Evolutionary conservation across 2,113 vertebrate species (phyloP), one percentile per base, ranked within the genome.

Genomic region (Tringa solitaria): DNA sequence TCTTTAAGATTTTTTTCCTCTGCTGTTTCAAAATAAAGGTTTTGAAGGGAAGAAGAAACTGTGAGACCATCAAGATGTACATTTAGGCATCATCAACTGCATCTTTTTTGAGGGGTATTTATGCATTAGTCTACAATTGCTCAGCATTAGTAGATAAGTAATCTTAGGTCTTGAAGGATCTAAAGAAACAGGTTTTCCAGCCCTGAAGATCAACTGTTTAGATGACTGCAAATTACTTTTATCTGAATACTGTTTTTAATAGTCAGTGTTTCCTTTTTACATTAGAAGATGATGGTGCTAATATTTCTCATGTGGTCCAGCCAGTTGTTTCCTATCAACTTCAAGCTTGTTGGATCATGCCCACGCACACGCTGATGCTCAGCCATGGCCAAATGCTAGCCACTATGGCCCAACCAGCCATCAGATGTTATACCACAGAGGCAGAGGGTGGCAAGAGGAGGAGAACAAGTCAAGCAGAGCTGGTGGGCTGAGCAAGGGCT

Each of bases 341-440:
- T 75, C 12, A 59, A 72, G 32, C 50, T 41, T 84, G 85, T 39
- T 64, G 84, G 51, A 10, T 92, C 73, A 9, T 6, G 10, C 65
- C 60, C 16, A 4, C 0, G 0, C 3, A 2, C 24, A 48, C 1
- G 1, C 63, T 0, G 0, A 5, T 63, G 43, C 30, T 78, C 22
- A n/a, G 54, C 33, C 39, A 4, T 51, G 77, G 64, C 51, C 81
- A 75, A 30, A 33, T 23, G 9, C 20, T 24, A 21, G 28, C 46
- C 4, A 2, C 39, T 33, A 0, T 22, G 46, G 59, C 51, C 81
- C 57, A 61, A 6, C 12, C 37, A 43, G 53, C 51, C 0, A 0
- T 30, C 13, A 46, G 26, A 22, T 28, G 9, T 17, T 32, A 57
- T 21, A 37, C 30, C 28, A 15, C 39, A 37, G 67, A 53, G 43